Percentiles rank a stretch among this genome's conserved stretches.
These are phyloP conservation scores for Silurus glanis DNA, from an alignment of 2,113 vertebrate genomes.

Conservation along the genomic window DNA sequence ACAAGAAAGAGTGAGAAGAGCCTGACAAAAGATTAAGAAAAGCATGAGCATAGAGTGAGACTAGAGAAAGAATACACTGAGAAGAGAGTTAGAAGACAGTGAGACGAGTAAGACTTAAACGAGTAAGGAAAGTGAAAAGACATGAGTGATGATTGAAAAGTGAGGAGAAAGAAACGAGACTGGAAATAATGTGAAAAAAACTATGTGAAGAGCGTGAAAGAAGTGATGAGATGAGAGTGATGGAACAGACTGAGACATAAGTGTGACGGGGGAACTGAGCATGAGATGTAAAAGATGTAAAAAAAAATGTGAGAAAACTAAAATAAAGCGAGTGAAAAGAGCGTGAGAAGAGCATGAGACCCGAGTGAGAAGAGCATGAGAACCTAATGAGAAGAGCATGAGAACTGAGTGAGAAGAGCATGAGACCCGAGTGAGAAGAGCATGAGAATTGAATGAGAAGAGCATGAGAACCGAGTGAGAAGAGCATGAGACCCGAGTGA, in stretches of 20 bases:
- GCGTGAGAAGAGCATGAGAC: background rate
- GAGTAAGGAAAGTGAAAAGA: background rate
- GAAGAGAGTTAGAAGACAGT: background rate
- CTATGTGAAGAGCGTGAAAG: no score
- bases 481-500: background rate
- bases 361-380: no score
- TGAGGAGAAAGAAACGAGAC: background rate
- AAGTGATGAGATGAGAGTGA: background rate
- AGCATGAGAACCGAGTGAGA: no score
- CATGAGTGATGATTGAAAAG: background rate
- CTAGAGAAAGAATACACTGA: background rate
- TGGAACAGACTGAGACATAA: no score
- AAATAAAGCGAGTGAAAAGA: background rate
- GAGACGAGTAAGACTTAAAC: no score
- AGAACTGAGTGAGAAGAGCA: background rate
- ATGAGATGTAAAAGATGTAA: no score
- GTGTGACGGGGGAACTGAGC: no score
- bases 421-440: no score
- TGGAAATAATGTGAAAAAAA: no score
- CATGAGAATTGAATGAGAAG: no score
- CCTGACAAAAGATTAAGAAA: background rate
- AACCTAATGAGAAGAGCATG: no score
- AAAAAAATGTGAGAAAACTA: no score
- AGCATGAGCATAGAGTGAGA: background rate
- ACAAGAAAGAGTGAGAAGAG: background rate